Evolutionary conservation across 2,888 invertebrate genomes (phyloP).

Genomic region (Elegia similella): DNA sequence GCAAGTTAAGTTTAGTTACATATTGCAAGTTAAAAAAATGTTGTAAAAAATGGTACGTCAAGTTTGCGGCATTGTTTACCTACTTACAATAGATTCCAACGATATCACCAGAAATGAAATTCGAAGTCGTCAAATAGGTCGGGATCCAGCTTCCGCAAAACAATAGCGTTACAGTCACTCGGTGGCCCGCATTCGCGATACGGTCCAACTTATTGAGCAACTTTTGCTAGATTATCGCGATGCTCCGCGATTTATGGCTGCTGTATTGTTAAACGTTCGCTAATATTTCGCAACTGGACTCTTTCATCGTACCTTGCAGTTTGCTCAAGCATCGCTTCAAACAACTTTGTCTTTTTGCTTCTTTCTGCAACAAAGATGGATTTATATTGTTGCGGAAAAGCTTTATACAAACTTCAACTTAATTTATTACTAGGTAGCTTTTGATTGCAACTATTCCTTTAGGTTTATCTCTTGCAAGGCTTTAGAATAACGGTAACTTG

Average conservation of each 20-base stretch:
- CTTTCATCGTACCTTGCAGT: conserved; percentile 16
- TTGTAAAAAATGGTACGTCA: not conserved
- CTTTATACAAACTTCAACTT: not conserved
- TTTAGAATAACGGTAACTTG: too few relatives aligned
- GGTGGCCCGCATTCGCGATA: conserved; percentile 37
- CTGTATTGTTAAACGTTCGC: conserved; percentile 47
- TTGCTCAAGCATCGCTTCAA: conserved; percentile 12
- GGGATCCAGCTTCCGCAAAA: conserved; percentile 41
- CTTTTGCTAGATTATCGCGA: conserved; percentile 57
- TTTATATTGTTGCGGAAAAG: conserved; percentile 13
- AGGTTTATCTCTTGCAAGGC: too few relatives aligned
- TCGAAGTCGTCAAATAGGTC: conserved; percentile 8
- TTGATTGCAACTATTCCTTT: too few relatives aligned
- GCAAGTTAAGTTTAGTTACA: too few relatives aligned
- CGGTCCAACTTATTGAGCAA: conserved; percentile 54
- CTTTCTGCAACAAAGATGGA: conserved; percentile 8
- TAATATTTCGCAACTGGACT: conserved; percentile 34
- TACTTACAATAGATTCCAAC: not conserved
- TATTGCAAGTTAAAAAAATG: too few relatives aligned
- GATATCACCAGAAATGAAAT: conserved; percentile 4
- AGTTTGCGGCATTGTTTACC: not conserved
- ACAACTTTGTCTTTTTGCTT: conserved; percentile 15
- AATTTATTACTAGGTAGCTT: not conserved
- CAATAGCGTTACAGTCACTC: conserved; percentile 44
- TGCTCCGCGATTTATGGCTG: conserved; percentile 56